Base-by-base conservation (phyloP, 1,140 invertebrate species). In the Dendrolimus kikuchii region DNA sequence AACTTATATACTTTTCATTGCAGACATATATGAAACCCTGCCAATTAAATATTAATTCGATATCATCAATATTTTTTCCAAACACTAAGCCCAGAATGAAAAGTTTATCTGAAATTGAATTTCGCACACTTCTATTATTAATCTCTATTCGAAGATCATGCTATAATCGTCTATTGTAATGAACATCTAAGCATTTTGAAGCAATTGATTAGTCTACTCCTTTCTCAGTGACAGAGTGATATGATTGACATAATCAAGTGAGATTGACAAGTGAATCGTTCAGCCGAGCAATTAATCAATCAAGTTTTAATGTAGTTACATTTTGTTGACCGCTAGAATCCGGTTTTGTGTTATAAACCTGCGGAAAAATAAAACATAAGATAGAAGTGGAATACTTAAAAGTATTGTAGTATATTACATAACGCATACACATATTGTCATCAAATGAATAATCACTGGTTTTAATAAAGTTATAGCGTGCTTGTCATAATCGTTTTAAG, bases 261-360 rank as follows among this genome's bases (percentile, higher is more conserved):
- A 66, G 60, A 77, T 77, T 85, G 68, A 83, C 64, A 74, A 79
- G 74, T 84, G 78, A 81, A 70, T 77, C 55, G 68, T 71, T 77
- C 71, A 81, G 79, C 73, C 68, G 81, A 81, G 71, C 72, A 81
- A 71, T 23, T 23, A 23, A 23, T 74, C 68, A 79, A 70, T 67
- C 64, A 72, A 70, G 66, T 66, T 60, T 65, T 60, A 64, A 74
- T 75, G 61, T 87, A 88, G 78, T 88, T 88, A 88, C 87, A 86
- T 86, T 87, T 82, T 77, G 81, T 81, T 87, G 87, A 81, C 85
- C 87, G 80, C 77, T 87, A 78, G 87, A 78, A 66, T 88, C 87
- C 85, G 84, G 72, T 87, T 88, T 87, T 84, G 86, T 85, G 81
- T 87, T 88, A 88, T 88, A 88, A 81, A 88, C 87, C 87, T 88